Percentiles rank a stretch among this genome's conserved stretches.
Evolutionary conservation across 2,888 invertebrate species (phyloP).

Genomic region (Habroteleia sp.): DNA sequence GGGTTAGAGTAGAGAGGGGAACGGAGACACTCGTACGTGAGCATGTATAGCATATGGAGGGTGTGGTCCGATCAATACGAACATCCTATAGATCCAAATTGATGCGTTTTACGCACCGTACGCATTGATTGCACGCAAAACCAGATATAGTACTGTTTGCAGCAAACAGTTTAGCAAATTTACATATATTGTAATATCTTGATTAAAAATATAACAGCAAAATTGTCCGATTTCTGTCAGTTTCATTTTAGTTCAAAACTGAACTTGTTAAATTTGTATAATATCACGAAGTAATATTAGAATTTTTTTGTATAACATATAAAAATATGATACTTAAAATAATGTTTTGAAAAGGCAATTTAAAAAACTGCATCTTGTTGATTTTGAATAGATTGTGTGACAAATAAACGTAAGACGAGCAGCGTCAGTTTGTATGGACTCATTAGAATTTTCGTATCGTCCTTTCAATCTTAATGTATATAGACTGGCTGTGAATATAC

Average conservation of each 20-base stretch:
- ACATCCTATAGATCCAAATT: constrained; percentile 76
- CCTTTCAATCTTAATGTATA: constrained; percentile 51
- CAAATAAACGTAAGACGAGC: constrained; percentile 25
- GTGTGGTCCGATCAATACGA: constrained; percentile 80
- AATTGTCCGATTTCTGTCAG: too few species aligned
- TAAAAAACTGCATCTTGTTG: background rate
- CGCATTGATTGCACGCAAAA: constrained; percentile 51
- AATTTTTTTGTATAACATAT: too few species aligned
- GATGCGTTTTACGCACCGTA: constrained; percentile 65
- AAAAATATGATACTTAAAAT: too few species aligned
- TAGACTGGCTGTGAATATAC: constrained; percentile 35
- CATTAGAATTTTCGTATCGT: constrained; percentile 50
- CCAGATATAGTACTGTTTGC: too few species aligned
- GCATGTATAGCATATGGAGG: constrained; percentile 65
- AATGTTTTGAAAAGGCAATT: too few species aligned
- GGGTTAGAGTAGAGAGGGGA: constrained; percentile 4
- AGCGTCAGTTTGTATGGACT: constrained; percentile 32
- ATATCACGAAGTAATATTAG: too few species aligned
- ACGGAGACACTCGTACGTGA: constrained; percentile 49
- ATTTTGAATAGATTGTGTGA: constrained; percentile 11
- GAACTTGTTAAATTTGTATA: too few species aligned
- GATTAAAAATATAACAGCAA: too few species aligned
- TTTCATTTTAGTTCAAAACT: too few species aligned
- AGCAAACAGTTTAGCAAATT: too few species aligned
- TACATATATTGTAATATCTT: too few species aligned